These are phyloP conservation scores for Thelaira solivaga DNA, from an alignment of 2,888 invertebrate genomes.

Conservation along the genomic window DNA sequence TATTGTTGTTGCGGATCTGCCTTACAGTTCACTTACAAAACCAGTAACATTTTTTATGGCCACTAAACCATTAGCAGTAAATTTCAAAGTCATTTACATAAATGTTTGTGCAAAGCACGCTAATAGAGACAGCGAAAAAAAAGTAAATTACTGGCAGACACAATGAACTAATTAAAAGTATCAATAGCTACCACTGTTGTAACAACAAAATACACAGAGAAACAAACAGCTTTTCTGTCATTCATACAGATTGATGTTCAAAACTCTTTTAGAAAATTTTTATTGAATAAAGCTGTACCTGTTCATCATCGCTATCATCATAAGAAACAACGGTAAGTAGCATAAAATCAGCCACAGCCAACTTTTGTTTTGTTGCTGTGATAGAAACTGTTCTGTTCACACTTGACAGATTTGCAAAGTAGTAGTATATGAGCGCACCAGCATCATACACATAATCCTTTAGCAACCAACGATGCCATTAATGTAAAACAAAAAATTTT, in stretches of 20 bases:
- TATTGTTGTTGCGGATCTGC: no score
- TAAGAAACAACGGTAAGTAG: conserved; percentile 3
- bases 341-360: conserved; percentile 21
- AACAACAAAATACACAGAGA: background rate
- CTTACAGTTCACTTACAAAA: no score
- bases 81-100: no score
- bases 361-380: conserved; percentile 36
- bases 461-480: background rate
- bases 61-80: no score
- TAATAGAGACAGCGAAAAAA: no score
- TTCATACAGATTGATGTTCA: background rate
- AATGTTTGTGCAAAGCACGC: no score
- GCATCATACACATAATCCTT: background rate
- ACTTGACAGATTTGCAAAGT: background rate
- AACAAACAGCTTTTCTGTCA: conserved; percentile 16
- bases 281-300: conserved; percentile 49
- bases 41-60: no score
- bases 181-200: conserved; percentile 2
- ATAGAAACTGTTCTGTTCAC: background rate
- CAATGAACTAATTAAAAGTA: conserved; percentile 24
- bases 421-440: background rate
- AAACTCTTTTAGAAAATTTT: background rate
- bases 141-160: background rate
- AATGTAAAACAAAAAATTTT: conserved; percentile 35
- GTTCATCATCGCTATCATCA: conserved; percentile 22